Percentiles rank a stretch among this genome's conserved stretches.
phyloP scores from a whole-genome alignment of 2,797 vertebrate species.

The Gobionotothen gibberifrons region DNA sequence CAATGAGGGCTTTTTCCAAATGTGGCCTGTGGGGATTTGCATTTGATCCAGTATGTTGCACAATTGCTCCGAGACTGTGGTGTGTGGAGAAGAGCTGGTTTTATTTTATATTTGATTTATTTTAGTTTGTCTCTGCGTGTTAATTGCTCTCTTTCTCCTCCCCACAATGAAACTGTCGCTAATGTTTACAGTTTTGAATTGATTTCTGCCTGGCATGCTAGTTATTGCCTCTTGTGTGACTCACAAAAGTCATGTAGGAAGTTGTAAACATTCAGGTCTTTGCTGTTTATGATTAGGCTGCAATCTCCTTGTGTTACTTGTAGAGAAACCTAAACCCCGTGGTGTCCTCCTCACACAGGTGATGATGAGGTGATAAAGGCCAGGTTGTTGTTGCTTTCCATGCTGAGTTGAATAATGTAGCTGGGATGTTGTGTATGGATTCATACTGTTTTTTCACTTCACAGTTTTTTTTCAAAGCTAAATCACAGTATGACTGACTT shows the following conservation, averaged over 20 bases:
- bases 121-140: background rate
- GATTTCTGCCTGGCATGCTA: background rate
- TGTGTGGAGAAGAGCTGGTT: background rate
- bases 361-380: conserved; percentile 40
- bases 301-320: conserved; percentile 11
- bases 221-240: conserved; percentile 11
- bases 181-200: conserved; percentile 10
- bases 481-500: conserved; percentile 29
- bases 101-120: background rate
- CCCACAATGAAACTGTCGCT: background rate
- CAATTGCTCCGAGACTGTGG: conserved; percentile 35
- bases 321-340: conserved; percentile 20
- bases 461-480: conserved; percentile 20
- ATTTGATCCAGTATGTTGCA: conserved; percentile 47
- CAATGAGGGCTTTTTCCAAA: conserved; percentile 43
- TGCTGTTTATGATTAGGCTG: conserved; percentile 30
- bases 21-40: conserved; percentile 49
- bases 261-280: conserved; percentile 37
- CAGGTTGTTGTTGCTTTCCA: conserved; percentile 10
- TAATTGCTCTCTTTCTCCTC: background rate
- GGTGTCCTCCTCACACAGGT: conserved; percentile 32
- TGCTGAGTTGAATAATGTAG: conserved; percentile 25
- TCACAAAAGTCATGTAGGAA: conserved; percentile 5
- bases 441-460: conserved; percentile 11
- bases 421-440: conserved; percentile 16